phyloP scores from a whole-genome alignment of 2,797 vertebrate species.

The Tympanoctomys barrerae region DNA sequence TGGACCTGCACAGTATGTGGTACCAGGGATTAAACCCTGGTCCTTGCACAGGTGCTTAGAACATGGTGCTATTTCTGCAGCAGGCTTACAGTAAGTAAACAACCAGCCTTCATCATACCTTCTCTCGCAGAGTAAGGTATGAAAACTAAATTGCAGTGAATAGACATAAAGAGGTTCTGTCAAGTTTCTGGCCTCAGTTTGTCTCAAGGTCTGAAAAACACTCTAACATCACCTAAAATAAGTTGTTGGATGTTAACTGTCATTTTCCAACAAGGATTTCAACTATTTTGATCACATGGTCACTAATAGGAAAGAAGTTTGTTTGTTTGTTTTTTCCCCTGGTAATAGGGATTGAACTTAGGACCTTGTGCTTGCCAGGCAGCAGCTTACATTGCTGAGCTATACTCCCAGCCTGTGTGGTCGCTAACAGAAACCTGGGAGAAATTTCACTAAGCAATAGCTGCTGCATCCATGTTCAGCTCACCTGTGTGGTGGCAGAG shows the following conservation, averaged over 20 bases:
- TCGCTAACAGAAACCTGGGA: background rate
- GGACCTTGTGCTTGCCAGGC: too few species aligned
- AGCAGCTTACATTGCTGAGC: too few species aligned
- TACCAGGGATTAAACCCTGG: too few species aligned
- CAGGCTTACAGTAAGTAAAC: background rate
- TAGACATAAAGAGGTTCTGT: background rate
- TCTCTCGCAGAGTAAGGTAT: background rate
- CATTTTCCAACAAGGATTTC: background rate
- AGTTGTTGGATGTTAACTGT: background rate
- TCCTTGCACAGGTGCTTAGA: too few species aligned
- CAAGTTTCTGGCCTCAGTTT: background rate
- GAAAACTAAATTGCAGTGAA: background rate
- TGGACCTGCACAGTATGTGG: too few species aligned
- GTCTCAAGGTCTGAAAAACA: background rate
- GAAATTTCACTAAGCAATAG: background rate
- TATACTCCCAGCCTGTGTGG: too few species aligned
- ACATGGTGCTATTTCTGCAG: too few species aligned
- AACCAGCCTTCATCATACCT: background rate
- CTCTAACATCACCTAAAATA: background rate
- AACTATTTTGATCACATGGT: background rate
- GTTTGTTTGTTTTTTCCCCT: too few species aligned
- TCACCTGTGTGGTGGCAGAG: background rate
- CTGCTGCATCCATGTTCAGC: background rate
- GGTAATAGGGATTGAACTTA: too few species aligned
- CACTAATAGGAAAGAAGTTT: background rate